Evolutionary conservation across 2,888 invertebrate genomes (phyloP).

Genomic region (Diachrysia chrysitis): DNA sequence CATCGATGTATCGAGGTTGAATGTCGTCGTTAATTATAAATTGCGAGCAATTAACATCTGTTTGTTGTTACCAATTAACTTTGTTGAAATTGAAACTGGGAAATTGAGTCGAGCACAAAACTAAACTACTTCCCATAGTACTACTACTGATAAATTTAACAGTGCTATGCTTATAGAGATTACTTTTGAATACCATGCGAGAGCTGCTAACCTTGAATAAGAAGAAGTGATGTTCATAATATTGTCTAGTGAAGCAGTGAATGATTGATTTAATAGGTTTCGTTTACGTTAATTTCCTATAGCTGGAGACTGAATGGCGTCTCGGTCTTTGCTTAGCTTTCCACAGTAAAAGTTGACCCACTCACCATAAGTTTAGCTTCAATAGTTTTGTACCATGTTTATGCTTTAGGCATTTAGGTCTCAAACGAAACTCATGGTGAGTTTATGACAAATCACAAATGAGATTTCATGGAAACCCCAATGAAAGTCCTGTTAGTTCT

Average conservation of each 20-base stretch:
- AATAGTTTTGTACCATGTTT: neutral
- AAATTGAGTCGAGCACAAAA: neutral
- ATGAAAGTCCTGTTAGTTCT: conserved; percentile 1
- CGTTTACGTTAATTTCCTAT: neutral
- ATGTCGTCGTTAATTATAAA: conserved; percentile 38
- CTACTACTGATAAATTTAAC: neutral
- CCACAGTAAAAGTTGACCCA: conserved; percentile 1
- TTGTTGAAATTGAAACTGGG: conserved; percentile 14
- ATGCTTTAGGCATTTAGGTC: neutral
- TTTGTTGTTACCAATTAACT: conserved; percentile 22
- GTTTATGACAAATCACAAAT: neutral
- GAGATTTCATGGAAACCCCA: neutral
- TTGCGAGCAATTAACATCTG: conserved; percentile 44
- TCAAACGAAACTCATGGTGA: neutral
- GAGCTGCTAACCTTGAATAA: neutral
- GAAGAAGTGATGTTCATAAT: neutral
- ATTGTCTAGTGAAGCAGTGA: neutral
- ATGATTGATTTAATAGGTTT: conserved; percentile 4
- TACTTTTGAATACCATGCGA: neutral
- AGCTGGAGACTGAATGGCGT: neutral
- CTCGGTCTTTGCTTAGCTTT: conserved; percentile 1
- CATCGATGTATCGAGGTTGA: conserved; percentile 38
- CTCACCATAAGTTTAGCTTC: neutral
- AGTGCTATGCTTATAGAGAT: neutral
- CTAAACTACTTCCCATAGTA: neutral